Evolutionary conservation across 1,140 invertebrate genomes (phyloP).

Genomic region (Ganaspis sp.): DNA sequence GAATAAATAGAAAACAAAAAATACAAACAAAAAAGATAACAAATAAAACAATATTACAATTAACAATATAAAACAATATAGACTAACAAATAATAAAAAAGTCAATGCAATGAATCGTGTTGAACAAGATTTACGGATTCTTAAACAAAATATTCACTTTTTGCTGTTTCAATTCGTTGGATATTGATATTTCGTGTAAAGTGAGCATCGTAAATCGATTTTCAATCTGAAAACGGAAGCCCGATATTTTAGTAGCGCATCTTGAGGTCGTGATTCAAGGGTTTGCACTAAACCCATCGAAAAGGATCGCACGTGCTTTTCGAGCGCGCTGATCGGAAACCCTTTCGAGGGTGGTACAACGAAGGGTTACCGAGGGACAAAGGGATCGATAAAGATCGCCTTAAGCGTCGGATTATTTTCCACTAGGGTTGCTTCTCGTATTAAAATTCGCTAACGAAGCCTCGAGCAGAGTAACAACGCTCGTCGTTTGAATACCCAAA

Average conservation of each 20-base stretch:
- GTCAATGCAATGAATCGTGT: no score
- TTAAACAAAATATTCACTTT: background rate
- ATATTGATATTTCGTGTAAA: slow-evolving; percentile 25
- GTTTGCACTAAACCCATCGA: background rate
- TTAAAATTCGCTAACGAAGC: slow-evolving; percentile 31
- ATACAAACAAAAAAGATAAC: no score
- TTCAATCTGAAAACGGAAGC: slow-evolving; percentile 19
- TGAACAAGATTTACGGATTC: background rate
- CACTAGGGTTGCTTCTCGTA: slow-evolving; percentile 38
- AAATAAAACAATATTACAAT: no score
- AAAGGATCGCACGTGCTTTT: slow-evolving; percentile 50
- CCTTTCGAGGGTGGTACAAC: slow-evolving; percentile 52
- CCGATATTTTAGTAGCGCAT: background rate
- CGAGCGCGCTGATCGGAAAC: slow-evolving; percentile 45
- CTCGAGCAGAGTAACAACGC: slow-evolving; percentile 10
- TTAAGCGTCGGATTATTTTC: slow-evolving; percentile 60
- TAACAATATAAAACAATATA: no score
- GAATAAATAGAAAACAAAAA: no score
- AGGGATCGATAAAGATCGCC: slow-evolving; percentile 61
- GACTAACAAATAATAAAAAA: no score
- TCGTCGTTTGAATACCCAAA: slow-evolving; percentile 21
- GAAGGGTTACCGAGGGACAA: slow-evolving; percentile 51
- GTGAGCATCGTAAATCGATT: slow-evolving; percentile 11
- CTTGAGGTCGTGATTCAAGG: slow-evolving; percentile 21
- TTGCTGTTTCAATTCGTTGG: background rate